Percentiles rank a stretch among this genome's conserved stretches.
Conservation (phyloP, 2,113 vertebrate genomes). For the Regulus satrapa region DNA sequence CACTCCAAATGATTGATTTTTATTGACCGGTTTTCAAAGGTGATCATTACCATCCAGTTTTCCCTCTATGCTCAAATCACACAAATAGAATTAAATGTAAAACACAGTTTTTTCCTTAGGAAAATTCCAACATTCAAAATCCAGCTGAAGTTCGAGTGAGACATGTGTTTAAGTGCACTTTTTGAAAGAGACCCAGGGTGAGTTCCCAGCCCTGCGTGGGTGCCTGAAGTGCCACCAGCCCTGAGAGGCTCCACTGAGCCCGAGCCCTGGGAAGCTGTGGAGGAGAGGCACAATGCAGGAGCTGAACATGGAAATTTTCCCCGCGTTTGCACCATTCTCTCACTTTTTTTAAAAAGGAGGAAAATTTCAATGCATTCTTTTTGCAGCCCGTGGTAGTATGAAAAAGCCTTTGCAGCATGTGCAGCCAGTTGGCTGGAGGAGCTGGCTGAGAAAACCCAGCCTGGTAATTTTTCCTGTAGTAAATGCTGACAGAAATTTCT, state of each 20-base stretch:
- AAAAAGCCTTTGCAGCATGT: constrained; percentile 8
- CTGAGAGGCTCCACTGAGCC: neutral
- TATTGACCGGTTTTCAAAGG: neutral
- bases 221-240: neutral
- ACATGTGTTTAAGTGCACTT: neutral
- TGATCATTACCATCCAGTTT: neutral
- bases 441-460: constrained; percentile 42
- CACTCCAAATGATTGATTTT: neutral
- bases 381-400: neutral
- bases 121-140: neutral
- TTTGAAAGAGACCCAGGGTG: neutral
- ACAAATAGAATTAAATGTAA: neutral
- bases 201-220: neutral
- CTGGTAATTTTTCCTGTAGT: constrained; percentile 41
- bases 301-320: neutral
- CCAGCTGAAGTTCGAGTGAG: neutral
- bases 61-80: neutral
- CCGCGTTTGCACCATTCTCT: constrained; percentile 16
- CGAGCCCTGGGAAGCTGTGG: neutral
- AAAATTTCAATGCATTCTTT: constrained; percentile 40
- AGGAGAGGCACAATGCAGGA: neutral
- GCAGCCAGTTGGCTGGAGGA: constrained; percentile 59
- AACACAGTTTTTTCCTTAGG: neutral
- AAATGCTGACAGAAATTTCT: constrained; percentile 62
- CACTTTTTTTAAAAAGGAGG: neutral